Conservation (phyloP, 2,797 vertebrate genomes). For the Eidolon dupreanum region DNA sequence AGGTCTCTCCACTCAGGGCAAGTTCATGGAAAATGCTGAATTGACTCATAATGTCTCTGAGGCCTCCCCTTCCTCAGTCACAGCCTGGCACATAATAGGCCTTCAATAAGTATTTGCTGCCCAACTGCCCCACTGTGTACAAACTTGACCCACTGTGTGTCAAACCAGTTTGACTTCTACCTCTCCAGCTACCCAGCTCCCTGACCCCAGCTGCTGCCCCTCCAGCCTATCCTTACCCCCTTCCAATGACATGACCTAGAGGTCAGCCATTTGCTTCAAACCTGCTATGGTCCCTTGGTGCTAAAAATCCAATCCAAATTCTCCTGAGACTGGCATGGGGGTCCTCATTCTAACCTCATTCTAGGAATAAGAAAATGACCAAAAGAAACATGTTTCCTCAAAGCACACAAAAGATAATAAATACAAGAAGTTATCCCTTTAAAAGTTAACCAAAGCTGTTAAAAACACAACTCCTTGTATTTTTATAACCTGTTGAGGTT, state of each 20-base stretch:
- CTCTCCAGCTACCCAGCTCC: not conserved
- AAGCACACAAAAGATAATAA: not conserved
- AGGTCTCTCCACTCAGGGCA: not conserved
- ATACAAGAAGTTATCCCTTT: not conserved
- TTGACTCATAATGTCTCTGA: fast-evolving
- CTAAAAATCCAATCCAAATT: not conserved
- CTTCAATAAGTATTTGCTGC: not conserved
- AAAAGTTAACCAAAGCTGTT: slow-evolving; percentile 31
- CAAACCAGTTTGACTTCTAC: not conserved
- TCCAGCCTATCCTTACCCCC: not conserved
- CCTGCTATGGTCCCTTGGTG: not conserved
- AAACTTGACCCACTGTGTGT: not conserved
- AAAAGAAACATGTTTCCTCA: not conserved
- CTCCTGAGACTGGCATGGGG: not conserved
- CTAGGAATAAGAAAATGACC: not conserved
- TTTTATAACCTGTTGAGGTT: not conserved
- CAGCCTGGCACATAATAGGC: not conserved
- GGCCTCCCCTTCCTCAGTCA: not conserved
- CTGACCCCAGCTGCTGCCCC: not conserved
- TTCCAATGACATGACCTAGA: not conserved
- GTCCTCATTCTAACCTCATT: not conserved
- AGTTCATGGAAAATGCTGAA: not conserved
- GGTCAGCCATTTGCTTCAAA: not conserved
- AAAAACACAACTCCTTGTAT: not conserved
- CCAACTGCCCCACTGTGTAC: fast-evolving